These are phyloP conservation scores for Cheirogaleus major DNA, from an alignment of 2,797 vertebrate species.

Conservation along the genomic window DNA sequence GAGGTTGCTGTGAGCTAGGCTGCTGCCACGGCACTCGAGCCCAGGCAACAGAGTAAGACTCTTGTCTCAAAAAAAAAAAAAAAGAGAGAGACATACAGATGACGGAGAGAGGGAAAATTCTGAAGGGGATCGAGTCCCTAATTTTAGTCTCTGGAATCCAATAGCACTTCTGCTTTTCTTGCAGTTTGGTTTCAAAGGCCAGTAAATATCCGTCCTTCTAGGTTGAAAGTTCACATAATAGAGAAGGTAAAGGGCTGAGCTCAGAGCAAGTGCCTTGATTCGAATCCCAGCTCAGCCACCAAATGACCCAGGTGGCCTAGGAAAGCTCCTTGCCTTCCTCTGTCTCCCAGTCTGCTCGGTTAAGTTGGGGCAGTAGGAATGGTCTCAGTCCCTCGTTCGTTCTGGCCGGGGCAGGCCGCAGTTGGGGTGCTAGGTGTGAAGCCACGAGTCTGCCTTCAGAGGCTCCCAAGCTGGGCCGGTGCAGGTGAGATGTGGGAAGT, in stretches of 20 bases:
- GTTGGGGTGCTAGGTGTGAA: background rate
- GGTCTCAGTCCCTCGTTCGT: background rate
- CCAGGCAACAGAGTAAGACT: too few species aligned
- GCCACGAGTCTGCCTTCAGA: background rate
- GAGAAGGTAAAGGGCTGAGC: background rate
- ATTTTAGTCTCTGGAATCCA: background rate
- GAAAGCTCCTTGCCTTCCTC: background rate
- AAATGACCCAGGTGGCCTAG: background rate
- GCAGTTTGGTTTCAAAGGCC: background rate
- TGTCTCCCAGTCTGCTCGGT: background rate
- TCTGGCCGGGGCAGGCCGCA: background rate
- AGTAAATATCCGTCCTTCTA: background rate
- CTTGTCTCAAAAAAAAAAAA: too few species aligned
- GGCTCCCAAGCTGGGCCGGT: background rate
- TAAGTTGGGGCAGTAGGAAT: too few species aligned
- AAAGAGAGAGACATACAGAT: too few species aligned
- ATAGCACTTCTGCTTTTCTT: background rate
- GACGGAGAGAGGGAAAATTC: too few species aligned
- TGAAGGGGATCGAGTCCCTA: background rate
- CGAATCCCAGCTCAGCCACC: background rate
- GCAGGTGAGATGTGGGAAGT: rapidly evolving
- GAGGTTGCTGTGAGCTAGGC: too few species aligned
- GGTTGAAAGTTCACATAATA: background rate
- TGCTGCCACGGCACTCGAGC: too few species aligned
- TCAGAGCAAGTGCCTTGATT: background rate